These are phyloP conservation scores for Galeopsomyia nigrocyanea DNA, from an alignment of 2,888 invertebrate species.

Conservation along the genomic window DNA sequence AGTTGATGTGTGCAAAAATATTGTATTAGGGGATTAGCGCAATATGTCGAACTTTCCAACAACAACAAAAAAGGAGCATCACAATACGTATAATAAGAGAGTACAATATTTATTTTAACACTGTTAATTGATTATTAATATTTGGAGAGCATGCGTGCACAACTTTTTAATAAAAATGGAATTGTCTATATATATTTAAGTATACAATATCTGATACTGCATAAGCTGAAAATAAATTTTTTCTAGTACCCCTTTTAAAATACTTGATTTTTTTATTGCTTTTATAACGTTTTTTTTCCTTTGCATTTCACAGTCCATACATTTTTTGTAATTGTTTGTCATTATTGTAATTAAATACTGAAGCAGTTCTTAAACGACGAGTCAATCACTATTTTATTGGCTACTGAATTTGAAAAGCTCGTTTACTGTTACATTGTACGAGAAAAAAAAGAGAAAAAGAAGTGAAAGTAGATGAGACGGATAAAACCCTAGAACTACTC, in stretches of 20 bases:
- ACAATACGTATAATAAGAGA: slow-evolving; percentile 57
- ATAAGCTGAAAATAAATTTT: slow-evolving; percentile 36
- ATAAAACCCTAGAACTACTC: too few relatives aligned
- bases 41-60: slow-evolving; percentile 55
- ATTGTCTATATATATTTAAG: slow-evolving; percentile 60
- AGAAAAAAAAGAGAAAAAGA: neutral
- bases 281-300: slow-evolving; percentile 5
- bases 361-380: too few relatives aligned
- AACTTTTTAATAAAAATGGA: slow-evolving; percentile 63
- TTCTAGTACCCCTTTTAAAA: slow-evolving; percentile 33
- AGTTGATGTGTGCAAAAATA: slow-evolving; percentile 46
- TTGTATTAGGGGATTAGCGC: slow-evolving; percentile 55
- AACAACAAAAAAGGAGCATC: slow-evolving; percentile 49
- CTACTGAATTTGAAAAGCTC: too few relatives aligned
- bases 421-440: too few relatives aligned
- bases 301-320: neutral
- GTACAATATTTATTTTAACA: slow-evolving; percentile 67
- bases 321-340: neutral
- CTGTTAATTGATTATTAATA: slow-evolving; percentile 65
- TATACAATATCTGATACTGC: slow-evolving; percentile 28
- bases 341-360: neutral
- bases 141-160: slow-evolving; percentile 63
- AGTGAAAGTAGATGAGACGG: slow-evolving; percentile 31
- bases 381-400: too few relatives aligned
- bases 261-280: slow-evolving; percentile 17